Evolutionary conservation across 2,113 vertebrate genomes (phyloP).

Genomic region (Ondatra zibethicus): DNA sequence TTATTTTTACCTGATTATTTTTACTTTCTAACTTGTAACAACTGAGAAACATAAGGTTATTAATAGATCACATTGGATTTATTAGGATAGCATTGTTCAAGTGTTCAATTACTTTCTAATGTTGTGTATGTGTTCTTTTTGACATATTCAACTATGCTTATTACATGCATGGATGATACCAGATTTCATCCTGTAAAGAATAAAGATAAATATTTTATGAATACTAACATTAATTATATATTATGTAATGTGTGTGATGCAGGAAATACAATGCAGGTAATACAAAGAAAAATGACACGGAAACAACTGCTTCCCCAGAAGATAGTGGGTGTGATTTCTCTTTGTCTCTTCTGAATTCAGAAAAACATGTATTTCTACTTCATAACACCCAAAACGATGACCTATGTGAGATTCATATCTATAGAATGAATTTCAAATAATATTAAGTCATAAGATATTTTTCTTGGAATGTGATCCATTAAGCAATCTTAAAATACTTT

Average conservation of each 20-base stretch:
- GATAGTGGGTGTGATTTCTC: constrained; percentile 20
- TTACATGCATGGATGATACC: neutral
- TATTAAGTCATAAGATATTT: constrained; percentile 35
- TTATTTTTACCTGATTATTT: neutral
- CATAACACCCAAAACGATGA: constrained; percentile 15
- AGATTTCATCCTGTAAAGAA: neutral
- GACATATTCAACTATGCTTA: neutral
- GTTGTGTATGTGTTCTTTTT: neutral
- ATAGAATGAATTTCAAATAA: constrained; percentile 13
- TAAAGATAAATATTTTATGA: constrained; percentile 3
- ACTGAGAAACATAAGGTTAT: neutral
- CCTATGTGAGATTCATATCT: constrained; percentile 4
- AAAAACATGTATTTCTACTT: neutral
- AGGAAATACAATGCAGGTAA: neutral
- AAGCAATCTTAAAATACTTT: constrained; percentile 2
- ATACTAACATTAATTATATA: neutral
- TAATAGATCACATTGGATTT: neutral
- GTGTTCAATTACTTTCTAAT: neutral
- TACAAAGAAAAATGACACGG: neutral
- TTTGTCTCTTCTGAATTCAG: neutral
- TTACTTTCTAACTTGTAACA: neutral
- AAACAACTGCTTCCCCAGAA: neutral
- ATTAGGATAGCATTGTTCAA: neutral
- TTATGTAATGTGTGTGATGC: constrained; percentile 38
- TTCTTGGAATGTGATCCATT: neutral